phyloP scores from a whole-genome alignment of 2,888 invertebrate genomes.

The Orthosia gothica region DNA sequence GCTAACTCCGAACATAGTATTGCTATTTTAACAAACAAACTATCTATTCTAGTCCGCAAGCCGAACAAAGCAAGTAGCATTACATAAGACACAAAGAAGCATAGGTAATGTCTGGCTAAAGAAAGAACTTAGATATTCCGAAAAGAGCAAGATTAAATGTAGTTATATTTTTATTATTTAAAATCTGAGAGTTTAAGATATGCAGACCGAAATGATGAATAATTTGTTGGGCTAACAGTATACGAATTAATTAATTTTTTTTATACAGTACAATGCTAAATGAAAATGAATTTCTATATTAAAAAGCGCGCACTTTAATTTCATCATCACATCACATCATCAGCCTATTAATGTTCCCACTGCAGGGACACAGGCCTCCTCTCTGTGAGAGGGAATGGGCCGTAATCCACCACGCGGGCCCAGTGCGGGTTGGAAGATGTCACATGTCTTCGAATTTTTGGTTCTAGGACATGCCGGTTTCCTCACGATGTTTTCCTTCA shows the following conservation, averaged over 20 bases:
- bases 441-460: too few species aligned
- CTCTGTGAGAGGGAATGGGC: too few species aligned
- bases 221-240: background rate
- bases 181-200: background rate
- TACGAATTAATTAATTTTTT: background rate
- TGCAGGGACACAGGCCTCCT: too few species aligned
- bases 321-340: too few species aligned
- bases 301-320: too few species aligned
- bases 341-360: too few species aligned
- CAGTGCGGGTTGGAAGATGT: too few species aligned
- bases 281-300: background rate
- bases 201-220: too few species aligned
- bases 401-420: too few species aligned
- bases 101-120: background rate
- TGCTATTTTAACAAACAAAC: background rate
- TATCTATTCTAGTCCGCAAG: background rate
- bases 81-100: background rate
- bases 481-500: too few species aligned
- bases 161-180: constrained; percentile 1
- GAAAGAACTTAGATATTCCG: background rate
- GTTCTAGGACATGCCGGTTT: too few species aligned
- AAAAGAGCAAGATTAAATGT: background rate
- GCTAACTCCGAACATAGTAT: background rate
- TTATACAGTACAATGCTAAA: background rate
- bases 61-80: background rate